phyloP scores from a whole-genome alignment of 2,797 vertebrate genomes.

The Pampus argenteus region DNA sequence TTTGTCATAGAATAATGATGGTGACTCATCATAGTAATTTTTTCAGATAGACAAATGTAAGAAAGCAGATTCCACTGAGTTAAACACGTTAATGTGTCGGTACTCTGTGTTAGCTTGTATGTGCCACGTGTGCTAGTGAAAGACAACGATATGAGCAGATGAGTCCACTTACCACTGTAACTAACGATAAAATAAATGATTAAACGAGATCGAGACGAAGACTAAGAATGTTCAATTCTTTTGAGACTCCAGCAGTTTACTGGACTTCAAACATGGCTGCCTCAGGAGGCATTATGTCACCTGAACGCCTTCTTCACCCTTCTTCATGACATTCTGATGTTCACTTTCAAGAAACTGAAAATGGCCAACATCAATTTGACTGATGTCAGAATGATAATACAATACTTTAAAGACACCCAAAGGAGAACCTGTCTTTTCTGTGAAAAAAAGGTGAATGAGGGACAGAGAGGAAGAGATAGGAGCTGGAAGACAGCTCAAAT shows the following conservation, averaged over 20 bases:
- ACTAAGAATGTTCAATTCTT: background rate
- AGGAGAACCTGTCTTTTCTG: constrained; percentile 18
- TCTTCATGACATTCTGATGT: constrained; percentile 3
- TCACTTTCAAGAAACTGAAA: constrained; percentile 17
- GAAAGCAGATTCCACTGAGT: too few species aligned
- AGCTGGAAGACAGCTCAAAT: constrained; percentile 27
- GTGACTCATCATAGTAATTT: background rate
- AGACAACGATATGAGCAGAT: too few species aligned
- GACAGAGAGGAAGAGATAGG: background rate
- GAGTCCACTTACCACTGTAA: too few species aligned
- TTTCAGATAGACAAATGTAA: background rate
- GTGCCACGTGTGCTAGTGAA: too few species aligned
- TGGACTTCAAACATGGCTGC: constrained; percentile 13
- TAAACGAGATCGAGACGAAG: too few species aligned
- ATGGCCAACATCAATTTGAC: constrained; percentile 32
- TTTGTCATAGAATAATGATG: background rate
- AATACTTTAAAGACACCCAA: constrained; percentile 37
- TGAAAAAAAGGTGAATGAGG: constrained; percentile 2
- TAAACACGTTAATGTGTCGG: too few species aligned
- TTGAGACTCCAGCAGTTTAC: constrained; percentile 1
- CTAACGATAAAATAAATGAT: too few species aligned
- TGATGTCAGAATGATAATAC: constrained; percentile 39
- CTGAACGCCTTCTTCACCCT: background rate
- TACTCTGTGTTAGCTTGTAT: too few species aligned
- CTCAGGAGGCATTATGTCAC: constrained; percentile 16